A percentile compares a stretch with the other conserved stretches of the same genome.
Evolutionary conservation across 2,888 invertebrate species (phyloP).

Genomic region (Smittia aterrima): DNA sequence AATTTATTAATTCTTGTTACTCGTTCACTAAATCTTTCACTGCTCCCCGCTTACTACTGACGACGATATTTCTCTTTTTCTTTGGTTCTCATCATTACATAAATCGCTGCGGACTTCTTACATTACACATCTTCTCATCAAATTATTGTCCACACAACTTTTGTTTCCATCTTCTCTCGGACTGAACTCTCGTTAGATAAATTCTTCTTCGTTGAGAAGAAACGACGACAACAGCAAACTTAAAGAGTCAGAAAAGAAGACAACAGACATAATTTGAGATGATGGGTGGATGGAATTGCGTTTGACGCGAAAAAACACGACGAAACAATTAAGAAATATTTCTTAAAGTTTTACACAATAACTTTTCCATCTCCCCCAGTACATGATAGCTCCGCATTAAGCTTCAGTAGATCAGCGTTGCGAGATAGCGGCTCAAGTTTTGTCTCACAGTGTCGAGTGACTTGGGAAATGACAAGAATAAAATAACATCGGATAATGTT

Average conservation of each 20-base stretch:
- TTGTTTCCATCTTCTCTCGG: neutral
- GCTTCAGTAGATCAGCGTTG: neutral
- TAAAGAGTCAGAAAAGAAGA: neutral
- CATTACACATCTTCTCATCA: constrained; percentile 35
- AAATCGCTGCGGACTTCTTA: constrained; percentile 38
- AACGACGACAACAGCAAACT: neutral
- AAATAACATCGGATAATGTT: constrained; percentile 1
- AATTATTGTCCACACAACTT: constrained; percentile 11
- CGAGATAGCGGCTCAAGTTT: neutral
- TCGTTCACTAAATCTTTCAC: constrained; percentile 13
- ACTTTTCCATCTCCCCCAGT: neutral
- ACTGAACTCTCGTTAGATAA: neutral
- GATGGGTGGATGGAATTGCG: neutral
- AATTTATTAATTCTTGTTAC: constrained; percentile 17
- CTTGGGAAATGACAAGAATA: constrained; percentile 1
- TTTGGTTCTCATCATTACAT: constrained; percentile 40
- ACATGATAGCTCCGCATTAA: neutral
- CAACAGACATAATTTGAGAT: constrained; percentile 17
- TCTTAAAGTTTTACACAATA: constrained; percentile 19
- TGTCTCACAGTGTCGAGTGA: neutral
- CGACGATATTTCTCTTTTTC: neutral
- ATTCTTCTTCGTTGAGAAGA: constrained; percentile 5
- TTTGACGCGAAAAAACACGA: neutral
- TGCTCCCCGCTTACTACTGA: neutral
- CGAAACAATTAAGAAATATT: constrained; percentile 20